Base-by-base conservation (phyloP, 2,797 vertebrate species). In the Pseudocheirus occidentalis region DNA sequence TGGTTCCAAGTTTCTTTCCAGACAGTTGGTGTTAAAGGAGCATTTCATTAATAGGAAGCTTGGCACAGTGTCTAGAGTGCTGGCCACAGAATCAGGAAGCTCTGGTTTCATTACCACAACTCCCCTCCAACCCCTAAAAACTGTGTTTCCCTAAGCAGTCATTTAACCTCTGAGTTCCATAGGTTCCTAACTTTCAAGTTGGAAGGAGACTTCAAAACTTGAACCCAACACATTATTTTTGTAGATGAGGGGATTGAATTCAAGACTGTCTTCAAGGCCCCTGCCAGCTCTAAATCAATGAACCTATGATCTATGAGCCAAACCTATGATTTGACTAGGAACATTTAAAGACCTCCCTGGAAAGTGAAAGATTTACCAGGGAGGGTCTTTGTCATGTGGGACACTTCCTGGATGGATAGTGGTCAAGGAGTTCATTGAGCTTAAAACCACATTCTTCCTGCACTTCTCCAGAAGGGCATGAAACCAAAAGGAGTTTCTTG, bases 351-450 rank as follows among this genome's bases (percentile, higher is more conserved):
- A 10, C 55, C 91, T 34, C 5, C 28, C 14, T 34, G 18, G 40
- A 58, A 12, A 12, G 0, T 11, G 12, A 24, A 55, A 95, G 50
- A 95, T 87, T 81, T 40, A 58, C n/a, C 18, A 81, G 6, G 0
- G 28, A 73, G 55, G 29, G 18, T 50, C 92, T 93, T 7, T 91
- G 93, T 94, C 28, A 9, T 46, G 50, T 94, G 95, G 93, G 96
- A 94, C 24, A 92, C 91, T 96, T 96, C 95, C 55, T 93, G 57
- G 40, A 55, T 54, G 91, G 28, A 94, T 91, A 55, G 90, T 58
- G 11, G 95, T n/a, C 34, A 95, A 94, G 94, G 96, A 73, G 34
- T 90, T 73, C 14, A 92, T 94, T 95, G 96, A 96, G 62, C 56
- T 95, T 96, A 92, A 97, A 96, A 96, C 94, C 93, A 58, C 81